Evolutionary conservation across 2,797 vertebrate species (phyloP), one percentile per base, ranked within the genome.

Genomic region (Sarcoramphus papa): DNA sequence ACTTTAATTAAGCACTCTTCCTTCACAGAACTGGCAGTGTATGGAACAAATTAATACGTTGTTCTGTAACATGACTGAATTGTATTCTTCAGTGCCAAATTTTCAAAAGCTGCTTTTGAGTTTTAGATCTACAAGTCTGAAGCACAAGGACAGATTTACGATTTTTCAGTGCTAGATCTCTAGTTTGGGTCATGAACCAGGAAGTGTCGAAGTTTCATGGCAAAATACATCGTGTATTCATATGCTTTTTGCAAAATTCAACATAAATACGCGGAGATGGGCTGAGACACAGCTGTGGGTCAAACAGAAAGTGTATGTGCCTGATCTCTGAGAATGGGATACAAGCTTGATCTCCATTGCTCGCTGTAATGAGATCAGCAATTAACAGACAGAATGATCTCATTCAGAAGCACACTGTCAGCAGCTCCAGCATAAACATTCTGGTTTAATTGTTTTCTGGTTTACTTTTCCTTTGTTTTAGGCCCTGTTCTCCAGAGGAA

Each of bases 401-500:
- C 2, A 0, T 78, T 75, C 31, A 77, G 73, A 68, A 81, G 9
- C 31, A 51, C 7, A 1, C 11, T 21, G 12, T 69, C 53, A 89
- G 35, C 80, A 63, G 33, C 47, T 81, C 31, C 65, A 72, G 15
- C 16, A 23, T 82, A 30, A 87, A 54, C 11, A 8, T 60, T 80
- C 21, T 59, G 30, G 9, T 78, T 70, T 88, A 69, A 90, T 37
- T 85, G 7, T 79, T 40, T 65, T 79, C 59, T 83, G 33, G 1
- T 94, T 90, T 78, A 37, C 88, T 69, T 93, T 83, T 67, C 69
- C 48, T 76, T 57, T 76, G 9, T 60, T 91, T 62, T 95, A 99
- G 99, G 99, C 27, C 98, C 98, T 76, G 81, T 97, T 85, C 97
- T 97, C 4, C 98, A 98, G 82, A 98, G 97, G 65, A 98, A 88